phyloP scores from a whole-genome alignment of 2,888 invertebrate species.

The Crematogaster levior region DNA sequence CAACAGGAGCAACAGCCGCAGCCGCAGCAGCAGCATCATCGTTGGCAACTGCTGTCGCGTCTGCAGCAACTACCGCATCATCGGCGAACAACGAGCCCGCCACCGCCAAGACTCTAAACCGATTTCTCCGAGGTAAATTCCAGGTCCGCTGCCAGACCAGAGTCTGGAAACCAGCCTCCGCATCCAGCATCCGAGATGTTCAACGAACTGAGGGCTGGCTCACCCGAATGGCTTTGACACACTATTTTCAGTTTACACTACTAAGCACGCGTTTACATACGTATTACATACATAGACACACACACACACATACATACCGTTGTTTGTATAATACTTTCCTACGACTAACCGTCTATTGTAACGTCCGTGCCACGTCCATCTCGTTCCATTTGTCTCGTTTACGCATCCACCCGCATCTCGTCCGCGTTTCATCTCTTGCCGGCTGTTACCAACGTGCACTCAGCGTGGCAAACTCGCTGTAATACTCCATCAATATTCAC shows the following conservation, averaged over 20 bases:
- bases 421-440: slow-evolving; percentile 9
- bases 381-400: slow-evolving; percentile 15
- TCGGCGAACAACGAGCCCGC: slow-evolving; percentile 64
- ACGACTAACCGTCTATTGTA: slow-evolving; percentile 34
- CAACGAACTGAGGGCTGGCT: slow-evolving; percentile 72
- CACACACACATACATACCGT: background rate
- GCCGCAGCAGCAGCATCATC: slow-evolving; percentile 43
- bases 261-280: slow-evolving; percentile 26
- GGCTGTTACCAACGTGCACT: background rate
- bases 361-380: background rate
- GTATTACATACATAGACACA: background rate
- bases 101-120: slow-evolving; percentile 84
- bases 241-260: slow-evolving; percentile 46
- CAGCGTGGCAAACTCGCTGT: background rate
- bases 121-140: slow-evolving; percentile 84
- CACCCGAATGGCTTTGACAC: slow-evolving; percentile 76
- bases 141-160: slow-evolving; percentile 60
- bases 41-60: slow-evolving; percentile 57
- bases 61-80: slow-evolving; percentile 58
- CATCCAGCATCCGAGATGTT: slow-evolving; percentile 70
- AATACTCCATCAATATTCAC: background rate
- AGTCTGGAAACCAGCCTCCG: slow-evolving; percentile 62
- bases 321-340: slow-evolving; percentile 24
- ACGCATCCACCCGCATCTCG: background rate
- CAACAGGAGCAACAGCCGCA: slow-evolving; percentile 36